Base-by-base conservation (phyloP, 2,113 vertebrate genomes). In the Thalassarche chlororhynchos region DNA sequence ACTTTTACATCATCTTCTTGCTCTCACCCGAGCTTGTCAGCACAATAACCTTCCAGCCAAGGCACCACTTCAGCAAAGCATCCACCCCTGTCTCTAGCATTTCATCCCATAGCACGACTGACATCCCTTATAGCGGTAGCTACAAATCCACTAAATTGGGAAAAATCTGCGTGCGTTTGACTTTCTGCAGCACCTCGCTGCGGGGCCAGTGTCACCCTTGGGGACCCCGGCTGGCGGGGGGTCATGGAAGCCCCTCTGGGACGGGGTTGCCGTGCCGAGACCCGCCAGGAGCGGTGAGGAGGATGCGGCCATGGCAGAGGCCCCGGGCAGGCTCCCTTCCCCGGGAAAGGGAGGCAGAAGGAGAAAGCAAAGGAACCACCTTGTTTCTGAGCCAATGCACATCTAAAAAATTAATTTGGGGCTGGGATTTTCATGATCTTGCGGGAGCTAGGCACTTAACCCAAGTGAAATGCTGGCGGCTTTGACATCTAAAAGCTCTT, bases 231-330 rank as follows among this genome's bases (percentile, higher is more conserved):
- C 34, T 24, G 44, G 26, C 44, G 20, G 14, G 25, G 14, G 15
- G 40, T 16, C 20, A 31, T 25, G 23, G 23, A 26, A 20, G 28
- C 17, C 31, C 51, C 4, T 0, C 28, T 1, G 7, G 83, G 25
- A 17, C 14, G 8, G 2, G 40, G 34, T 13, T 3, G 4, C n/a
- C 1, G 2, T 47, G 28, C 40, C 1, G 5, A 28, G n/a, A 28
- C 28, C 11, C 3, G 0, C 8, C 61, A 26, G 60, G 60, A 21
- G 36, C 10, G 2, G 55, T 5, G 2, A 28, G 80, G 34, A 14
- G 82, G 26, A 9, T n/a, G 66, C 4, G 2, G 47, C 38, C 26
- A 1, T 1, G 18, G 44, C 13, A 3, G 14, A 44, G 38, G 17
- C 25, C 38, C 46, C 4, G 4, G 13, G 19, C 26, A 17, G 44